These are phyloP conservation scores for Felis catus DNA, from an alignment of 2,113 vertebrate genomes.

Conservation along the genomic window F.catus_Fca126_mat1.0 CM031420.1:147221001-147221500, in stretches of 20 bases:
- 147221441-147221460: neutral
- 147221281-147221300: rapidly evolving
- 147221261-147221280: neutral
- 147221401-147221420: neutral
- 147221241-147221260: neutral
- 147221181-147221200: neutral
- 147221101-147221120: no score
- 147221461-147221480: neutral
- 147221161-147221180: neutral
- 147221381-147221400: neutral
- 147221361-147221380: no score
- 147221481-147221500: neutral
- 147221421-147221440: neutral
- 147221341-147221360: neutral
- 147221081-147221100: rapidly evolving
- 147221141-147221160: neutral
- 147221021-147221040: neutral
- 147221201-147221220: neutral
- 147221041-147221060: neutral
- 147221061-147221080: neutral
- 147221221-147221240: neutral
- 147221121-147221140: neutral
- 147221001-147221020: neutral
- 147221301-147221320: neutral
- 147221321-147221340: neutral